Evolutionary conservation across 1,140 invertebrate species (phyloP).

Genomic region (Propsilocerus akamusi): DNA sequence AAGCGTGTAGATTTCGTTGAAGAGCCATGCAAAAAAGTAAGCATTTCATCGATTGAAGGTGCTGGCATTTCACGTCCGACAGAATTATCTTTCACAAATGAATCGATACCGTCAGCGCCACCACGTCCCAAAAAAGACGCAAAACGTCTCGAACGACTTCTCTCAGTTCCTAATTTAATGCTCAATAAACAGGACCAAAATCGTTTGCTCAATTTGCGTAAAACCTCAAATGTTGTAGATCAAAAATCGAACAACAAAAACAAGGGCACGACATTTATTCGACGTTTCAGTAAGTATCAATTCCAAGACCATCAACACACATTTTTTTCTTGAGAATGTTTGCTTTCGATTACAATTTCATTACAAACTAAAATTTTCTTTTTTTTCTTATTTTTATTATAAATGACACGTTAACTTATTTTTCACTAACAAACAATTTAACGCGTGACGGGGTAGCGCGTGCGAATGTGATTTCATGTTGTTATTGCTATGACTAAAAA

Average conservation of each 20-base stretch:
- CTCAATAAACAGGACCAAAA: constrained; percentile 28
- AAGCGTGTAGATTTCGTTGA: constrained; percentile 22
- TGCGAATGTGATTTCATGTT: too few relatives aligned
- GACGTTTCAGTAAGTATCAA: constrained; percentile 70
- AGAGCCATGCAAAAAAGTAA: constrained; percentile 11
- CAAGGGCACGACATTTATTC: constrained; percentile 30
- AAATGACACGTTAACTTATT: too few relatives aligned
- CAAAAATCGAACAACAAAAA: constrained; percentile 7
- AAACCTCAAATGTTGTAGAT: background rate
- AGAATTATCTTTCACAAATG: constrained; percentile 39
- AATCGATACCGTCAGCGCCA: constrained; percentile 35
- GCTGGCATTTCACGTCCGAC: constrained; percentile 29
- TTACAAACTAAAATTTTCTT: too few relatives aligned
- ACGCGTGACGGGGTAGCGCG: too few relatives aligned
- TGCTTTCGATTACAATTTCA: too few relatives aligned
- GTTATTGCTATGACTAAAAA: too few relatives aligned
- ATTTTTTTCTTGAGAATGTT: background rate
- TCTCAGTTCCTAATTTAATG: constrained; percentile 62
- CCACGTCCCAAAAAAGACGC: constrained; percentile 39
- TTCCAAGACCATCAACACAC: constrained; percentile 8
- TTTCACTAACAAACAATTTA: too few relatives aligned
- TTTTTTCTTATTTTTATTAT: too few relatives aligned
- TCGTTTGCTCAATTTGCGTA: background rate
- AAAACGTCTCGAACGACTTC: constrained; percentile 42
- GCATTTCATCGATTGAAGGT: constrained; percentile 11